Conservation (phyloP, 2,797 vertebrate species). For the Pantherophis alleghaniensis region DNA sequence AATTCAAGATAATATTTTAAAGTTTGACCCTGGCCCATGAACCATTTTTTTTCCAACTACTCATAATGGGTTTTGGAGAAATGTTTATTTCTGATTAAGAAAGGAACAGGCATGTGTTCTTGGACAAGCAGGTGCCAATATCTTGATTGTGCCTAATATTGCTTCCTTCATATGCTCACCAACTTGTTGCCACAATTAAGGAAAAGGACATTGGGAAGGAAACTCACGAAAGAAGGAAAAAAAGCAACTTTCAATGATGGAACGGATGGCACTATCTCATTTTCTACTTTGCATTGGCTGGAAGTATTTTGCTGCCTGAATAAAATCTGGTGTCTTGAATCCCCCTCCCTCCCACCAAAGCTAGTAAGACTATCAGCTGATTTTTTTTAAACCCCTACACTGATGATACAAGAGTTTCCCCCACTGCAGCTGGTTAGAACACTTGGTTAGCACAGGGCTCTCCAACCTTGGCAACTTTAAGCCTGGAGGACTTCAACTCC, state of each 20-base stretch:
- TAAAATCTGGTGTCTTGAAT: not conserved
- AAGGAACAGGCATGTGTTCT: constrained; percentile 22
- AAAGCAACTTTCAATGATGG: not conserved
- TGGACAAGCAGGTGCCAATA: constrained; percentile 37
- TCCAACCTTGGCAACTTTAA: too few relatives aligned
- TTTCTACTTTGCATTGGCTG: not conserved
- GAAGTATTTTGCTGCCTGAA: not conserved
- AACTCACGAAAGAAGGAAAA: not conserved
- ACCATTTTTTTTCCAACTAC: constrained; percentile 41
- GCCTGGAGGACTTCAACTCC: too few relatives aligned
- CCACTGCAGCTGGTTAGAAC: not conserved
- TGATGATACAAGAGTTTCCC: not conserved
- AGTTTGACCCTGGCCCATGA: constrained; percentile 19
- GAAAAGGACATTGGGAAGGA: not conserved
- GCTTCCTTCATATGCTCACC: constrained; percentile 39
- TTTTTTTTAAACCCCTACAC: not conserved
- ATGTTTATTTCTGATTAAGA: constrained; percentile 51
- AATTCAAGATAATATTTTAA: constrained; percentile 18
- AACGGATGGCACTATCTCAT: not conserved
- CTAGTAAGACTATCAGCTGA: not conserved
- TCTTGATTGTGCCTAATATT: constrained; percentile 20
- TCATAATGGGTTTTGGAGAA: constrained; percentile 38
- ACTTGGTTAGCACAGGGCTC: not conserved
- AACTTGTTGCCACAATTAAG: constrained; percentile 21
- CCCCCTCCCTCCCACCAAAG: not conserved